Percentiles rank a stretch among this genome's conserved stretches.
These are phyloP conservation scores for Teleogryllus occipitalis DNA, from an alignment of 1,140 invertebrate genomes.

Conservation along the genomic window DNA sequence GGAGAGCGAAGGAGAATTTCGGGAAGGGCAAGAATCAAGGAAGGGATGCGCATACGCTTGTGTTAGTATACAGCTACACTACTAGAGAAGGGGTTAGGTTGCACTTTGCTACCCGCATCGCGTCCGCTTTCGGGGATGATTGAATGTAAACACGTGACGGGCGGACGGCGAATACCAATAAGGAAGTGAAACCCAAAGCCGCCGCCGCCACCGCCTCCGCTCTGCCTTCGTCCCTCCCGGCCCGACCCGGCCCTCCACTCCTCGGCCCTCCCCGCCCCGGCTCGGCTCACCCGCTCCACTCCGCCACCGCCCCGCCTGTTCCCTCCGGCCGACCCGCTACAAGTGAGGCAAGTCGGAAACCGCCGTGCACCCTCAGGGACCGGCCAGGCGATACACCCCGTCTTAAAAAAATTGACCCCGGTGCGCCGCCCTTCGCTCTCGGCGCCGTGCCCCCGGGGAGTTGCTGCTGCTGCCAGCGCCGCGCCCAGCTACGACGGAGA, in stretches of 20 bases:
- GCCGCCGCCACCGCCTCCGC: neutral
- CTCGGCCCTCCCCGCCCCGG: no score
- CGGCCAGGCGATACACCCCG: neutral
- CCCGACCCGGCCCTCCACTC: no score
- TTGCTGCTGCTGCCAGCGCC: neutral
- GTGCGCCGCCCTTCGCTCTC: neutral
- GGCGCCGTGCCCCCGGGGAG: neutral
- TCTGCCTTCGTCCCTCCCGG: no score
- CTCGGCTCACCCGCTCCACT: no score
- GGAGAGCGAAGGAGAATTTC: neutral
- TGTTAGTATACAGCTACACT: conserved; percentile 1
- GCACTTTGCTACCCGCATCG: conserved; percentile 16
- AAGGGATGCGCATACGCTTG: neutral
- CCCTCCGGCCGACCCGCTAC: neutral
- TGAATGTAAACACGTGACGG: conserved; percentile 17
- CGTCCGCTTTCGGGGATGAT: conserved; percentile 17
- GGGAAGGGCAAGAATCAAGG: neutral
- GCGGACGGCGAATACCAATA: conserved; percentile 17
- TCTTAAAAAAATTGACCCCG: neutral
- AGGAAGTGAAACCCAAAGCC: conserved; percentile 9
- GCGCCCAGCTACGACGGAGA: neutral
- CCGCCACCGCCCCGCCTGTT: no score
- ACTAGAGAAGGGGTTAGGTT: neutral
- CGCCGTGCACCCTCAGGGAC: neutral
- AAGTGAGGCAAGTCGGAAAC: neutral